A percentile compares a stretch with the other conserved stretches of the same genome.
phyloP scores from a whole-genome alignment of 2,113 vertebrate genomes.

The Chiloscyllium plagiosum region DNA sequence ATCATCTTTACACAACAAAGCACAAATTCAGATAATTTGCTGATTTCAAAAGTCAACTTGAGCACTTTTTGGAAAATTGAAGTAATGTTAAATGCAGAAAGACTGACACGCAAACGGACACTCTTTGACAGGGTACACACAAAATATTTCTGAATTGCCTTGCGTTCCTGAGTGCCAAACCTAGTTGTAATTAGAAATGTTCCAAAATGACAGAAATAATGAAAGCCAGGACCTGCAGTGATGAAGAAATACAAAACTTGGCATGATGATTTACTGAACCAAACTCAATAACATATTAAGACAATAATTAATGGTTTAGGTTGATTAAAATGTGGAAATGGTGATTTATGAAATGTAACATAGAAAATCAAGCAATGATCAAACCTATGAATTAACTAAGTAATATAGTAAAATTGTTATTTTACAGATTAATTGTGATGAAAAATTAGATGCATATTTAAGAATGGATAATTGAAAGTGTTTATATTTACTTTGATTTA shows the following conservation, averaged over 20 bases:
- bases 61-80: background rate
- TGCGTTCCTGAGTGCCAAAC: background rate
- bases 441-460: background rate
- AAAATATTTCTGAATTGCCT: background rate
- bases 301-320: background rate
- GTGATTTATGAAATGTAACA: slow-evolving; percentile 9
- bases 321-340: background rate
- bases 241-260: slow-evolving; percentile 8
- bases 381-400: background rate
- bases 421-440: background rate
- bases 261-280: background rate
- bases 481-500: background rate
- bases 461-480: background rate
- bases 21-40: background rate
- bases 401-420: background rate
- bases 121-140: background rate
- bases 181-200: background rate
- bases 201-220: slow-evolving; percentile 12
- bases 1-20: background rate
- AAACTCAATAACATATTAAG: background rate
- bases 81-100: background rate
- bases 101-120: too few species aligned
- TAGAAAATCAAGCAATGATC: background rate
- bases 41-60: background rate
- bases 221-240: background rate